Base-by-base conservation (phyloP, 2,113 vertebrate genomes). In the Varanus komodoensis region DNA sequence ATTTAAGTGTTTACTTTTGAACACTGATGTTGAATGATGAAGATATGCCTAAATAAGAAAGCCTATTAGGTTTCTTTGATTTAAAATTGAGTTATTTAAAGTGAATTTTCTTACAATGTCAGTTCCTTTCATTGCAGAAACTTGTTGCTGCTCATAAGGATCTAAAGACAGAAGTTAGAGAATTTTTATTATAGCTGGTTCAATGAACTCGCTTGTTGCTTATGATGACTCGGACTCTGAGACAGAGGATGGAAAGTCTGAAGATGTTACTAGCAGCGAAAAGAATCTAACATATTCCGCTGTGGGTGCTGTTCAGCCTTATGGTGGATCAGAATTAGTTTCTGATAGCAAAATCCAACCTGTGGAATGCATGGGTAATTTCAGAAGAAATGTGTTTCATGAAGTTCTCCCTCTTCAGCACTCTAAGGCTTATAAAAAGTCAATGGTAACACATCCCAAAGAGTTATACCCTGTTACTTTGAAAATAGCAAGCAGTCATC, bases 171-270 rank as follows among this genome's bases (percentile, higher is more conserved):
- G 93, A 92, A 34, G 52, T 91, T 92, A 88, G 6, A 82, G 73
- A 14, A 90, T 64, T 77, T 86, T 9, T 90, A 32, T 87, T 73
- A 74, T 89, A 91, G 61, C 84, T 89, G 74, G 48, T 82, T 86
- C 86, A 88, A 99, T 99, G 99, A 97, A 96, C 87, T 93, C 98
- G 0, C 93, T 99, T 92, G 99, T 99, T 95, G 97, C 97, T 68
- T 99, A 99, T 89, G 98, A 99, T 4, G 98, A 99, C 87, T 99
- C 99, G 6, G 98, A 98, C 89, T 97, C 98, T 3, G 98, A 98
- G 84, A 92, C 97, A 57, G 98, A 98, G 91, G 0, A 82, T 0
- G 95, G 93, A 19, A 71, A 87, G 14, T 6, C 14, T n/a, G 87
- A 95, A 79, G 90, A 89, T 82, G 44, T 87, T 44, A 52, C 83